Evolutionary conservation across 64 coral and sea anemone species (phyloP), one percentile per base, ranked within the genome.

Genomic region (Montipora sp.): DNA sequence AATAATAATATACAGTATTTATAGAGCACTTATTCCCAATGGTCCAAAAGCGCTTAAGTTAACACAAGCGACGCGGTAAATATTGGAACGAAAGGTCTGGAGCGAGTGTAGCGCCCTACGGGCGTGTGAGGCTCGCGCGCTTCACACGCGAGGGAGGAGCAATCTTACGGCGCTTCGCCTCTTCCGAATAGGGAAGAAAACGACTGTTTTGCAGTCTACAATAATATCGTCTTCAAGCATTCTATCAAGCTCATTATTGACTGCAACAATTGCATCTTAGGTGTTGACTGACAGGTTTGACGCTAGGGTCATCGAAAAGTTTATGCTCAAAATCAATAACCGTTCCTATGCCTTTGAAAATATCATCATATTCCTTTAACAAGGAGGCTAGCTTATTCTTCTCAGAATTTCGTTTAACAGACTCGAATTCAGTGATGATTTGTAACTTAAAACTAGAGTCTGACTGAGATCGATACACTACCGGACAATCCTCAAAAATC

Each of bases 311-410:
- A 71, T 19, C 0, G 4, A 11, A 19, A 71, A 71, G 14, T 71
- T 71, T 71, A 71, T 71, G 67, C 20, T 71, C 67, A 71, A 71
- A 71, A 71, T 71, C 67, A 71, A 5, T 71, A 71, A 71, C 67
- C 20, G 0, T 71, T 71, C 67, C 67, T 10, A 71, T 16, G 14
- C 67, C 67, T 71, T 71, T 16, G 67, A 71, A 22, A 71, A 71
- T 22, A 22, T 71, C 67, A 71, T 71, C 20, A 22, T 71, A 71
- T 22, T 71, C 67, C 67, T 22, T 71, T 16, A 71, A 22, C 67
- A 71, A 71, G 14, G 67, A 71, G 20, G 14, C 67, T 7, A 71
- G 0, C 67, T 71, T 22, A 71, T 22, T 71, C 20, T 71, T 16
- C 22, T 71, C 20, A 71, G 15, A 19, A 71, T 22, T 71, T 22